Evolutionary conservation across 2,888 invertebrate species (phyloP).

Genomic region (Nemotelus pantherinus): DNA sequence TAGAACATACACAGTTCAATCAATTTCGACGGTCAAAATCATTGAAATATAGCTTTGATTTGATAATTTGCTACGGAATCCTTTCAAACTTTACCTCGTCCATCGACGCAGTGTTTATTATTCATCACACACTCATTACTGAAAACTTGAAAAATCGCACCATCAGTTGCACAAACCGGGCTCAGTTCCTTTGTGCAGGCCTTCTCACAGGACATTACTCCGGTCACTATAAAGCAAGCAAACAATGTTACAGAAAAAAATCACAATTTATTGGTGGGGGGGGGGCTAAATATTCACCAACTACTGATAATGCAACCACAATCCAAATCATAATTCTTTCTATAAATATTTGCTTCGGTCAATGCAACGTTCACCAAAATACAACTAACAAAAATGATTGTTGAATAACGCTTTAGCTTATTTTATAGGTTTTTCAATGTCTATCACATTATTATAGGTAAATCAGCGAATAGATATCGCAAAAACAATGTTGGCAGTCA

Average conservation of each 20-base stretch:
- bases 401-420: no score
- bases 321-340: not conserved
- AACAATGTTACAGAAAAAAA: not conserved
- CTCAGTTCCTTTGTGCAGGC: constrained; percentile 28
- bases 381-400: no score
- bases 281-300: not conserved
- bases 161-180: constrained; percentile 40
- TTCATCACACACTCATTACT: constrained; percentile 32
- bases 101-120: constrained; percentile 37
- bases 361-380: no score
- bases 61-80: not conserved
- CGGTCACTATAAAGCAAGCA: constrained; percentile 5
- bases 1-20: not conserved
- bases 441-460: no score
- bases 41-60: not conserved
- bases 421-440: no score
- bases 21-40: not conserved
- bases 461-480: no score
- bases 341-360: no score
- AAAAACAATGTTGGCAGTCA: no score
- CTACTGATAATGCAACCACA: not conserved
- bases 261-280: not conserved
- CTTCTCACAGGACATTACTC: not conserved
- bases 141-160: constrained; percentile 19
- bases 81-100: constrained; percentile 15